A percentile compares a stretch with the other conserved stretches of the same genome.
These are phyloP conservation scores for Ridgeia piscesae DNA, from an alignment of 1,140 invertebrate genomes.

Conservation along the genomic window DNA sequence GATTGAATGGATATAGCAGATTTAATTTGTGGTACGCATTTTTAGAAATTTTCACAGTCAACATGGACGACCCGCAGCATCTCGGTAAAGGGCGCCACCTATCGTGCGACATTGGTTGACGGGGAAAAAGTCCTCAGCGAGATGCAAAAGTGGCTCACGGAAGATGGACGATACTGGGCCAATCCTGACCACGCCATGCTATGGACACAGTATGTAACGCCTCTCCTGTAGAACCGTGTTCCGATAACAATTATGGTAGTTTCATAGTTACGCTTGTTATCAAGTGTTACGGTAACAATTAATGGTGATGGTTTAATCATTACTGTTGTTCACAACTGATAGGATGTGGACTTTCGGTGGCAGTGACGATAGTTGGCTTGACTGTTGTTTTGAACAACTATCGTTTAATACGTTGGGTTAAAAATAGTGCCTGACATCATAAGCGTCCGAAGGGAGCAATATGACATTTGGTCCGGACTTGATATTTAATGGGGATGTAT, in stretches of 20 bases:
- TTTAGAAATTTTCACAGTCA: not conserved
- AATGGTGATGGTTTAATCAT: too few relatives aligned
- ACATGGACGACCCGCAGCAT: not conserved
- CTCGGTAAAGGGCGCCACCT: not conserved
- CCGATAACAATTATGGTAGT: not conserved
- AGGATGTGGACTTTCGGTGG: too few relatives aligned
- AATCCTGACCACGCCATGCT: not conserved
- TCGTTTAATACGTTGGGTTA: too few relatives aligned
- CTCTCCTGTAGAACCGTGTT: not conserved
- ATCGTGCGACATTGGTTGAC: not conserved
- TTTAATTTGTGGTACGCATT: not conserved
- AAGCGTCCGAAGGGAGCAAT: too few relatives aligned
- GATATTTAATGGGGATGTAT: too few relatives aligned
- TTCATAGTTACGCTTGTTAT: not conserved
- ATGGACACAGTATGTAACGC: not conserved
- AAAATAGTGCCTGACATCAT: too few relatives aligned
- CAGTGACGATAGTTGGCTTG: too few relatives aligned
- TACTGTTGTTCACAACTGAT: too few relatives aligned
- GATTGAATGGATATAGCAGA: too few relatives aligned
- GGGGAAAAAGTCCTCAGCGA: not conserved
- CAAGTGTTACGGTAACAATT: too few relatives aligned
- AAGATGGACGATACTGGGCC: not conserved
- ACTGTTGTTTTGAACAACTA: too few relatives aligned
- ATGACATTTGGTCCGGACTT: too few relatives aligned
- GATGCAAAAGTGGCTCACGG: not conserved